Conservation (phyloP, 2,797 vertebrate species). For the Fratercula arctica region DNA sequence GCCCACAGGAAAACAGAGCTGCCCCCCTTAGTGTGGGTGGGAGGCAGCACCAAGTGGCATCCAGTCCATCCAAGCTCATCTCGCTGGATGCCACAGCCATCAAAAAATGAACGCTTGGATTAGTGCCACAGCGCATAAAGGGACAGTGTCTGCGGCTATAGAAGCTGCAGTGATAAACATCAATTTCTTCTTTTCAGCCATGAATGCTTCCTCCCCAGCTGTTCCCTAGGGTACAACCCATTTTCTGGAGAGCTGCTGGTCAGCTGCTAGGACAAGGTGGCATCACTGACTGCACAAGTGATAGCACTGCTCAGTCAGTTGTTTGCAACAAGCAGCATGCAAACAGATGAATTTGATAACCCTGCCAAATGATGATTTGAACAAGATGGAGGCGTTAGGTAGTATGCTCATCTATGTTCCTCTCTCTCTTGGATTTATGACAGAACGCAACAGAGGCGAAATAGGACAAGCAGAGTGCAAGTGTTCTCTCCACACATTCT, state of each 20-base stretch:
- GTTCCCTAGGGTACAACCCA: not conserved
- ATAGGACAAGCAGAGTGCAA: not conserved
- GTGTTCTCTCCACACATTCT: not conserved
- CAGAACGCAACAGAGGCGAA: not conserved
- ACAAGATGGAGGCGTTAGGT: not conserved
- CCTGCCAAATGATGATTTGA: not conserved
- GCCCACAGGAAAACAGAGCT: not conserved
- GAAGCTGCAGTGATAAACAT: not conserved
- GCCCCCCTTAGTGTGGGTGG: not conserved
- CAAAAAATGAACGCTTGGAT: not conserved
- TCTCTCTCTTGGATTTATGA: not conserved
- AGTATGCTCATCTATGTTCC: not conserved
- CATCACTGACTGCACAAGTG: not conserved
- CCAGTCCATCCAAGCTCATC: not conserved
- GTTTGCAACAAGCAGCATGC: not conserved
- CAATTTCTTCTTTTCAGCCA: not conserved
- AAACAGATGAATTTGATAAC: not conserved
- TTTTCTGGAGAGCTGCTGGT: not conserved
- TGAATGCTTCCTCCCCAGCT: not conserved
- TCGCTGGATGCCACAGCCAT: not conserved
- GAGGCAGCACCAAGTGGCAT: not conserved
- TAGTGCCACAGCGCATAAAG: not conserved
- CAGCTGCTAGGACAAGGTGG: not conserved
- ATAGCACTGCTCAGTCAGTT: not conserved
- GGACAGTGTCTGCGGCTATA: not conserved